Percentiles rank a stretch among this genome's conserved stretches.
phyloP scores from a whole-genome alignment of 2,888 invertebrate species.

The Girardia tigrina region DNA sequence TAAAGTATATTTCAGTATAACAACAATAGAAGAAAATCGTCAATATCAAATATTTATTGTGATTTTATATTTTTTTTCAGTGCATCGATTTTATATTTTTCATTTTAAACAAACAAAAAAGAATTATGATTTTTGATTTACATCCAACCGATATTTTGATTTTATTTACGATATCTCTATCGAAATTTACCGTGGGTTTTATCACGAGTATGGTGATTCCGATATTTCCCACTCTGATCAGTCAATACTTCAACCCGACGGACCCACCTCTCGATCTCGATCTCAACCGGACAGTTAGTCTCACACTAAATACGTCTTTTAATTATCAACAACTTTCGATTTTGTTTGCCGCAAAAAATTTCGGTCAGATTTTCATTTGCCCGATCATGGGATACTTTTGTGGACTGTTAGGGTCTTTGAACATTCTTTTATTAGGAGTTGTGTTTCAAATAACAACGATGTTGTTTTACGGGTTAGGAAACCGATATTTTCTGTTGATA shows the following conservation, averaged over 20 bases:
- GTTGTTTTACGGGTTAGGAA: not conserved
- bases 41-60: no score
- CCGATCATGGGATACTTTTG: not conserved
- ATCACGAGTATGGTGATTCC: constrained; percentile 8
- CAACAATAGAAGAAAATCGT: no score
- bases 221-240: constrained; percentile 4
- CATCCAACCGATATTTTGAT: not conserved
- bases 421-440: not conserved
- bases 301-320: not conserved
- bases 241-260: not conserved
- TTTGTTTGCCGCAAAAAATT: not conserved
- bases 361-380: not conserved
- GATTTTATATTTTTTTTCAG: no score
- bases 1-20: no score
- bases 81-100: no score
- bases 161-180: not conserved
- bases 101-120: no score
- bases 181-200: not conserved
- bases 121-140: constrained; percentile 7
- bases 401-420: not conserved
- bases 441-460: not conserved
- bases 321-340: constrained; percentile 7
- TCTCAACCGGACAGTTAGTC: not conserved
- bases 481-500: not conserved
- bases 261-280: not conserved